Evolutionary conservation across 2,797 vertebrate genomes (phyloP), one percentile per base, ranked within the genome.

Genomic region (Amniataba percoides): DNA sequence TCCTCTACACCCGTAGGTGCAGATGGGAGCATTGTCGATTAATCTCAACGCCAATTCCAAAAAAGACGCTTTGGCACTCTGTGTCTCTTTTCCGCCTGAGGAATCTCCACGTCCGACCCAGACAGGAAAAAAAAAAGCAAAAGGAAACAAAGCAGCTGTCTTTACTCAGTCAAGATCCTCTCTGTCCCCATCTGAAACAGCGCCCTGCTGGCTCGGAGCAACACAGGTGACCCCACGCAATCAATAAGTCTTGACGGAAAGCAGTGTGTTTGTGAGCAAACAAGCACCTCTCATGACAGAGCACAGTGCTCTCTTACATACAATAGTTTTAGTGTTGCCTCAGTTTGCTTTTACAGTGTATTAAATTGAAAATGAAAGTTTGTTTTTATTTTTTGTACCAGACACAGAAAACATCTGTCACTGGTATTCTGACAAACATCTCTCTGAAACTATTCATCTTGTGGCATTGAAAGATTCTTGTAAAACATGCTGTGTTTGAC

Each of bases 1-100:
- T 88, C 89, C 78, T 84, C 67, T 82, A 49, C 68, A 63, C 71
- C 66, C 10, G 18, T 66, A 60, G 61, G 58, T 67, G 73, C 63
- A 81, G 64, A 84, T 40, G 31, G 56, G 51, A 84, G 63, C 65
- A 55, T 72, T 76, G 76, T 80, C 87, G 83, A 92, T 94, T 90
- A 84, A 89, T 93, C 77, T 90, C 78, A 79, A 70, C 73, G 52
- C 70, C 16, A 81, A 79, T 71, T 80, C 62, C 46, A 25, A 60
- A 51, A 67, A 85, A 73, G 42, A 78, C 63, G 45, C 56, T 46
- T 57, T 73, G 18, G 40, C 16, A 31, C 65, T 66, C 45, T 36
- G 2, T 13, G n/a, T 78, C 78, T 31, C 27, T 31, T 63, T 84
- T 56, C 61, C 39, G 73, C 75, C 70, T 84, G 80, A 87, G 70